Conservation (phyloP, 2,113 vertebrate genomes). For the Ceyx cyanopectus region DNA sequence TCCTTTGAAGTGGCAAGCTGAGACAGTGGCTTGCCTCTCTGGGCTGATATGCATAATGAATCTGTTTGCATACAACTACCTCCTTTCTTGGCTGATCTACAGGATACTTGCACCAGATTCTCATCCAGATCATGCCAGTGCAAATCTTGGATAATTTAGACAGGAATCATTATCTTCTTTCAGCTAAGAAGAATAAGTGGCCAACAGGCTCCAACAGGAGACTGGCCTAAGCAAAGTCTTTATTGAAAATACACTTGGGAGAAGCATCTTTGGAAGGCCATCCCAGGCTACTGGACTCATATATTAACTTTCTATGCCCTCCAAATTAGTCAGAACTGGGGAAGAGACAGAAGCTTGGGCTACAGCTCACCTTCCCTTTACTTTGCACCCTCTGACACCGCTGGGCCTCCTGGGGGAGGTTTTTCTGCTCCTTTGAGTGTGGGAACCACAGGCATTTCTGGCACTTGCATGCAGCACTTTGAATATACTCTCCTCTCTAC, state of each 20-base stretch:
- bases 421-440: conserved; percentile 3
- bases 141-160: conserved; percentile 19
- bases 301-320: not conserved
- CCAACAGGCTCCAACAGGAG: not conserved
- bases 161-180: not conserved
- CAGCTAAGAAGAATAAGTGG: not conserved
- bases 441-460: conserved; percentile 55
- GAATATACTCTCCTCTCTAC: conserved; percentile 12
- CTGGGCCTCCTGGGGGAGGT: not conserved
- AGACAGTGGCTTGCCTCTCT: conserved; percentile 34
- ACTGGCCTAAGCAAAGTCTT: not conserved
- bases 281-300: not conserved
- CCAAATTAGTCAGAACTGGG: not conserved
- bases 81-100: conserved; percentile 3
- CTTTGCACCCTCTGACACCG: not conserved
- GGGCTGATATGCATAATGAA: conserved; percentile 6
- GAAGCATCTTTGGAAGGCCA: not conserved
- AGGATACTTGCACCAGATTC: conserved; percentile 2
- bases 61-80: not conserved
- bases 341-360: not conserved
- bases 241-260: not conserved
- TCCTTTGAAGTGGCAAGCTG: conserved; percentile 24
- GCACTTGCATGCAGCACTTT: not conserved
- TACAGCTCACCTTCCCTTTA: not conserved
- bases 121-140: not conserved